These are phyloP conservation scores for Serinus canaria DNA, from an alignment of 2,113 vertebrate species.

Conservation along the genomic window DNA sequence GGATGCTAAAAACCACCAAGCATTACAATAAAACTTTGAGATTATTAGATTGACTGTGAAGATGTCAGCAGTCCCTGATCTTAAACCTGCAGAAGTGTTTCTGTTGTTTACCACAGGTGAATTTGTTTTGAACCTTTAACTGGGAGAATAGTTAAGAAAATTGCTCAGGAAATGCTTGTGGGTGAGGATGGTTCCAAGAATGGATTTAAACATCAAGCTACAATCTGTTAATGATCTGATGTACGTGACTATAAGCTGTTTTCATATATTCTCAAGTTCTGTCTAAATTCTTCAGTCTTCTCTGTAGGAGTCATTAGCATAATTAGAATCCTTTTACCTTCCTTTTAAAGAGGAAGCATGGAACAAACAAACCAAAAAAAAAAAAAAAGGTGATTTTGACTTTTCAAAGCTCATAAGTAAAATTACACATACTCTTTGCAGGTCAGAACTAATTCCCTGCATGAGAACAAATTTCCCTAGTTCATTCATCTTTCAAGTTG, in stretches of 20 bases:
- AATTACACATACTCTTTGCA: background rate
- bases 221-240: background rate
- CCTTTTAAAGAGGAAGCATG: background rate
- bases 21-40: background rate
- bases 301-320: background rate
- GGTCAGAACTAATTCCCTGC: background rate
- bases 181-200: background rate
- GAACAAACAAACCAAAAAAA: background rate
- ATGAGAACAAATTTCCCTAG: background rate
- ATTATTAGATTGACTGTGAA: background rate
- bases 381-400: background rate
- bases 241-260: background rate
- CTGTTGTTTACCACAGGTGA: background rate
- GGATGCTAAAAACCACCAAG: background rate
- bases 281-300: background rate
- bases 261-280: background rate
- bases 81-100: background rate
- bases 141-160: background rate
- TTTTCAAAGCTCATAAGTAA: background rate
- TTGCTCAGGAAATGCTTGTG: background rate
- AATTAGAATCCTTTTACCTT: background rate
- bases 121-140: background rate
- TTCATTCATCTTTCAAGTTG: background rate
- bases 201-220: background rate
- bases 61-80: background rate